Conservation (phyloP, 1,140 invertebrate genomes). For the Plectrocnemia conspersa region DNA sequence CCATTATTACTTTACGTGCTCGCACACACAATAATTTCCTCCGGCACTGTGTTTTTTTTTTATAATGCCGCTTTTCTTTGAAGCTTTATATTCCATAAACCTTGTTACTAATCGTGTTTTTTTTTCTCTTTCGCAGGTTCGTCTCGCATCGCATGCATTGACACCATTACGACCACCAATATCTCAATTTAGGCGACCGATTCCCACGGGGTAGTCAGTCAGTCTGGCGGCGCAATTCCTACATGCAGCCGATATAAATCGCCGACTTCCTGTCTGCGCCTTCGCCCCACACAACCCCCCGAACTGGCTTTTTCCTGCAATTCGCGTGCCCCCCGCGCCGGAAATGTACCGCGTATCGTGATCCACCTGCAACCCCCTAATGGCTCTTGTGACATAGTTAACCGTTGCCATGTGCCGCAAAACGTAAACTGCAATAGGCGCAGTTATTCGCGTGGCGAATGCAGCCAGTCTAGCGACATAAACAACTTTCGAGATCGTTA, state of each 20-base stretch:
- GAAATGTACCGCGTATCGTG: constrained; percentile 1
- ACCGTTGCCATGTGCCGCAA: too few species aligned
- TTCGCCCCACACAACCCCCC: not conserved
- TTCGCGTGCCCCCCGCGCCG: not conserved
- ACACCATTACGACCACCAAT: not conserved
- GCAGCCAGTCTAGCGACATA: too few species aligned
- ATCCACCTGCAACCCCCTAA: constrained; percentile 6
- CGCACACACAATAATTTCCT: too few species aligned
- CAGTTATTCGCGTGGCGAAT: too few species aligned
- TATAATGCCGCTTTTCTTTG: too few species aligned
- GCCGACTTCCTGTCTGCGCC: not conserved
- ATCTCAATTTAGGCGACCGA: not conserved
- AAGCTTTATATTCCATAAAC: too few species aligned
- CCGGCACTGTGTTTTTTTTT: too few species aligned
- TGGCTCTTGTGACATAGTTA: constrained; percentile 9
- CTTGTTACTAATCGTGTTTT: not conserved
- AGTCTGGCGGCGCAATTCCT: not conserved
- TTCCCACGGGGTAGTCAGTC: not conserved
- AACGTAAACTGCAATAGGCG: too few species aligned
- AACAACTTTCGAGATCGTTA: too few species aligned
- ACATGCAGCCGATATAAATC: constrained; percentile 1
- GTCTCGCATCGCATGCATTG: not conserved
- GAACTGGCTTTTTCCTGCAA: not conserved
- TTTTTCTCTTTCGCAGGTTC: not conserved
- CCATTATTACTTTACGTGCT: too few species aligned